Evolutionary conservation across 2,888 invertebrate species (phyloP).

Genomic region (Nomada ruficornis): DNA sequence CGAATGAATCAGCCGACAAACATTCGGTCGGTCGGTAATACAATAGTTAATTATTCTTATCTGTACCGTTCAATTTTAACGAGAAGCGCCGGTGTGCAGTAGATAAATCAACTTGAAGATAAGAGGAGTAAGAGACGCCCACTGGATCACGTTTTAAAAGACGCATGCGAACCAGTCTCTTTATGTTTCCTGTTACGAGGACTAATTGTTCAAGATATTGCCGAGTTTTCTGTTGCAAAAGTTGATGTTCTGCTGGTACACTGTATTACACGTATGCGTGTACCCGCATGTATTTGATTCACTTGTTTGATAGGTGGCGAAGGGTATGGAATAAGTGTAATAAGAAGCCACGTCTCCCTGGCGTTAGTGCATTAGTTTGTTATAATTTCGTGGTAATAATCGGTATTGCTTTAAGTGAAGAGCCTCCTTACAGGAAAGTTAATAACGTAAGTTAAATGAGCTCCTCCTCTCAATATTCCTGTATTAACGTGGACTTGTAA

Average conservation of each 20-base stretch:
- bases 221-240: neutral
- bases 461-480: slow-evolving; percentile 1
- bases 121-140: slow-evolving; percentile 10
- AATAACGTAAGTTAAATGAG: neutral
- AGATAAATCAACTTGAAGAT: neutral
- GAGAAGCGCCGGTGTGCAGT: neutral
- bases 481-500: neutral
- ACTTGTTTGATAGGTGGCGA: neutral
- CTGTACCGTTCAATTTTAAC: neutral
- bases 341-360: neutral
- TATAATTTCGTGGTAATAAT: neutral
- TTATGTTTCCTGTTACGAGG: neutral
- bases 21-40: neutral
- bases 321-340: neutral
- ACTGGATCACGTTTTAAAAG: neutral
- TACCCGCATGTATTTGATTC: neutral
- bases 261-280: too few relatives aligned
- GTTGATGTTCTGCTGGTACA: neutral
- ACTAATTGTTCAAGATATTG: neutral
- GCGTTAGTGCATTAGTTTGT: neutral
- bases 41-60: neutral
- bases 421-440: neutral
- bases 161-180: neutral
- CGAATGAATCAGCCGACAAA: neutral
- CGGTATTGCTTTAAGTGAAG: neutral